A percentile compares a stretch with the other conserved stretches of the same genome.
Conservation (phyloP, 2,888 invertebrate species). For the Acleris literana region DNA sequence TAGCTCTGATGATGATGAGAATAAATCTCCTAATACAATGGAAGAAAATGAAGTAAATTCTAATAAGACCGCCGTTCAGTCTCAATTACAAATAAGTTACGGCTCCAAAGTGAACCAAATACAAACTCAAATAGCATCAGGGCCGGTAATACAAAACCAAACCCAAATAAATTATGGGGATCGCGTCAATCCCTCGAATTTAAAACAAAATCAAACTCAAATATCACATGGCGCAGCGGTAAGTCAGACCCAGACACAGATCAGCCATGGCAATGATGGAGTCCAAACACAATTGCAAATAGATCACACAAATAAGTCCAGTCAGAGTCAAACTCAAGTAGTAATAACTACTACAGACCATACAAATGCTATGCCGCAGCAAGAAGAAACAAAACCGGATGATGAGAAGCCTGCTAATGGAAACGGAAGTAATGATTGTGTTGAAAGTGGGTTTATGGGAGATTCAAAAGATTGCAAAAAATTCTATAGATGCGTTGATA, state of each 20-base stretch:
- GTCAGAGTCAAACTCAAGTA: slow-evolving; percentile 56
- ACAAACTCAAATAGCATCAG: slow-evolving; percentile 58
- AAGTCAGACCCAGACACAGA: slow-evolving; percentile 60
- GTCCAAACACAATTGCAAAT: slow-evolving; percentile 62
- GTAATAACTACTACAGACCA: slow-evolving; percentile 45
- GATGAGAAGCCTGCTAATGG: slow-evolving; percentile 20
- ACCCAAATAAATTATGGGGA: slow-evolving; percentile 58
- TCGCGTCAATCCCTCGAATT: slow-evolving; percentile 38
- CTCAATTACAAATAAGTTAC: slow-evolving; percentile 56
- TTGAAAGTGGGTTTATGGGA: slow-evolving; percentile 84
- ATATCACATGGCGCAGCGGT: slow-evolving; percentile 52
- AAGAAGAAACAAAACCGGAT: slow-evolving; percentile 37
- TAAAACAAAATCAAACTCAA: slow-evolving; percentile 59
- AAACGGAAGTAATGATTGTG: slow-evolving; percentile 46
- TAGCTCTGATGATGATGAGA: slow-evolving; percentile 39
- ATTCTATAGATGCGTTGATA: slow-evolving; percentile 86
- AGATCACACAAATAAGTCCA: slow-evolving; percentile 57
- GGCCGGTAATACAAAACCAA: slow-evolving; percentile 55
- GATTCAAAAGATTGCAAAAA: slow-evolving; percentile 82
- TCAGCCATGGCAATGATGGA: slow-evolving; percentile 53
- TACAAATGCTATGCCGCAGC: slow-evolving; percentile 39
- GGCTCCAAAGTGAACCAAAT: slow-evolving; percentile 54
- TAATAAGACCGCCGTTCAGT: slow-evolving; percentile 44
- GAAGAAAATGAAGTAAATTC: slow-evolving; percentile 35
- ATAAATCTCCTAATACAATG: slow-evolving; percentile 8